Conservation (phyloP, 2,113 vertebrate genomes). For the Fulmarus glacialis region DNA sequence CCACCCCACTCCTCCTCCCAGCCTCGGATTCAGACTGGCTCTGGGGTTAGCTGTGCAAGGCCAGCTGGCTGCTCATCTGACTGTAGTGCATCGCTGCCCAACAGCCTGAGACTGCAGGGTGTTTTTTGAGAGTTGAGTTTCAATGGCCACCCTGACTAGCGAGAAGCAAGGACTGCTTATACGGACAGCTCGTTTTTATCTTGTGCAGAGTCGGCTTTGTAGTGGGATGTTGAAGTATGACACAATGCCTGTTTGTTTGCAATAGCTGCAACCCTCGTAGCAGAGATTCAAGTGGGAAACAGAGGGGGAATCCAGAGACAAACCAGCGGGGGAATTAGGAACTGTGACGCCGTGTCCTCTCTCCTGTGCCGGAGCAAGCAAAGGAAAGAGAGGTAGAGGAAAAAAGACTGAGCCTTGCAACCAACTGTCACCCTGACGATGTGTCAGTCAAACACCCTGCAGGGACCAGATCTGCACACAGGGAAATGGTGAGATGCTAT, state of each 20-base stretch:
- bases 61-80: not conserved
- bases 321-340: constrained; percentile 50
- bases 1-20: constrained; percentile 29
- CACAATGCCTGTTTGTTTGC: constrained; percentile 72
- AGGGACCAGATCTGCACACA: constrained; percentile 78
- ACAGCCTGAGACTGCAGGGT: not conserved
- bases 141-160: constrained; percentile 46
- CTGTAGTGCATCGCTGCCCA: not conserved
- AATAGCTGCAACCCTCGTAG: constrained; percentile 61
- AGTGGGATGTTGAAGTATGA: constrained; percentile 64
- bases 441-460: constrained; percentile 84
- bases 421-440: constrained; percentile 74
- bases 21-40: not conserved
- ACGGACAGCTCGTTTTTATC: constrained; percentile 26
- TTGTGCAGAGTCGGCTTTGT: constrained; percentile 20
- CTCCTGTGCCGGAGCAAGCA: constrained; percentile 57
- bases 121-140: not conserved
- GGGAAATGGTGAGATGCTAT: constrained; percentile 94
- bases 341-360: constrained; percentile 63
- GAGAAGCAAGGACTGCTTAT: constrained; percentile 9
- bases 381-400: constrained; percentile 69
- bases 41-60: not conserved
- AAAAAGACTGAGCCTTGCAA: constrained; percentile 59
- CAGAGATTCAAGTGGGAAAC: constrained; percentile 43
- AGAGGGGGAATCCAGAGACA: constrained; percentile 61